These are phyloP conservation scores for Gephyroberyx darwinii DNA, from an alignment of 2,797 vertebrate genomes.

Conservation along the genomic window DNA sequence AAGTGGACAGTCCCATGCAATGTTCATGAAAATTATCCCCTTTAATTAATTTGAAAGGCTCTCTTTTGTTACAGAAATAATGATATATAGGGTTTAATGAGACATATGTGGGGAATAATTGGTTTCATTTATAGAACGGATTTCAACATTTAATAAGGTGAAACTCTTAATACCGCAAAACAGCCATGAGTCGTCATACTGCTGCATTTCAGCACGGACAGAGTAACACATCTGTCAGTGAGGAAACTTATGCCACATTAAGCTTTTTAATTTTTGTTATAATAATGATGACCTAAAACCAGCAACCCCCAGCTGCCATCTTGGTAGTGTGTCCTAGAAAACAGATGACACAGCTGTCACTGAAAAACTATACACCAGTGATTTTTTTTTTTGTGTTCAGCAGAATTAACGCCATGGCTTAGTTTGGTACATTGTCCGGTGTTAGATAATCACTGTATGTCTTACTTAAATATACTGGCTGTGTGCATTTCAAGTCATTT, in stretches of 20 bases:
- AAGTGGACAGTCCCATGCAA: constrained; percentile 69
- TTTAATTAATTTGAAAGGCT: constrained; percentile 77
- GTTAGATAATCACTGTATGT: constrained; percentile 67
- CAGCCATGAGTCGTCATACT: constrained; percentile 67
- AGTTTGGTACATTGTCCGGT: constrained; percentile 74
- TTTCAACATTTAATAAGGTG: constrained; percentile 72
- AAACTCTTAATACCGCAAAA: constrained; percentile 78
- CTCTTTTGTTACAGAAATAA: constrained; percentile 66
- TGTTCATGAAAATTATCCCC: constrained; percentile 68
- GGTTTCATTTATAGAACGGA: constrained; percentile 70
- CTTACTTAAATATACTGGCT: constrained; percentile 65
- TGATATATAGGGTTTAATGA: constrained; percentile 74
- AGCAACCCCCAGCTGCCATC: constrained; percentile 77
- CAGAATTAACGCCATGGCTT: constrained; percentile 77
- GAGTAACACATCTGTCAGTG: constrained; percentile 78
- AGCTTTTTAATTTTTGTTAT: constrained; percentile 82
- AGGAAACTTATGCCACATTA: constrained; percentile 79
- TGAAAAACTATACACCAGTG: constrained; percentile 78
- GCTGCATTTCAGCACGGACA: constrained; percentile 57
- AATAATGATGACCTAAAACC: constrained; percentile 83
- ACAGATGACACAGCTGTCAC: constrained; percentile 84
- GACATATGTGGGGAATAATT: constrained; percentile 77
- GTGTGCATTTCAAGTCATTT: constrained; percentile 47
- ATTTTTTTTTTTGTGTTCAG: constrained; percentile 74
- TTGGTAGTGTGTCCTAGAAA: constrained; percentile 83